phyloP scores from a whole-genome alignment of 2,888 invertebrate species.

The Lepeophtheirus nordmannii region DNA sequence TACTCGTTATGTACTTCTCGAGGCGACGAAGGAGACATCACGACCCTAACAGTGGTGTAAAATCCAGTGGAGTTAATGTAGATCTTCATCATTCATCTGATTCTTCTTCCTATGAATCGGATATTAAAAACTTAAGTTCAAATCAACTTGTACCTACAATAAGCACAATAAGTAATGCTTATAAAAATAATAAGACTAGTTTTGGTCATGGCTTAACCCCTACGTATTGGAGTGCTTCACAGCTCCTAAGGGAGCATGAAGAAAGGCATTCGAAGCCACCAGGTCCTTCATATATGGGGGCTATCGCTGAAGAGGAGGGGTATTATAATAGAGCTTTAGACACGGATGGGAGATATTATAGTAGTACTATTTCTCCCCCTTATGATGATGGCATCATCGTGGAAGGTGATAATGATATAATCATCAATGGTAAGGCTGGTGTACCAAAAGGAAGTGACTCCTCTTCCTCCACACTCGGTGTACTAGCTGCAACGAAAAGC shows the following conservation, averaged over 20 bases:
- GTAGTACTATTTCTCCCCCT: slow-evolving; percentile 3
- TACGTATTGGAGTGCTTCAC: slow-evolving; percentile 45
- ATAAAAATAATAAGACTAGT: slow-evolving; percentile 29
- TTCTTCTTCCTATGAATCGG: slow-evolving; percentile 7
- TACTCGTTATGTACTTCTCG: slow-evolving; percentile 25
- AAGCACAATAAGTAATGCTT: slow-evolving; percentile 30
- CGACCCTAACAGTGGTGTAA: background rate
- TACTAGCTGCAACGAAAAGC: background rate
- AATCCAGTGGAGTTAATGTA: slow-evolving; percentile 23
- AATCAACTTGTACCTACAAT: slow-evolving; percentile 23
- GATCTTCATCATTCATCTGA: slow-evolving; percentile 13
- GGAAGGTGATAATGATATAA: background rate
- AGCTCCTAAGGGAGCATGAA: slow-evolving; percentile 45
- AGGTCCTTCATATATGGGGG: background rate
- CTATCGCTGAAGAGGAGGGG: slow-evolving; percentile 11
- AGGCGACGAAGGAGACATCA: slow-evolving; percentile 33
- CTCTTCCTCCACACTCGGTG: slow-evolving; percentile 1
- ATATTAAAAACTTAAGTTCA: slow-evolving; percentile 19
- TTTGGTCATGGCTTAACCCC: slow-evolving; percentile 39
- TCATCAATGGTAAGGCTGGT: background rate
- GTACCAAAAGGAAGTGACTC: background rate
- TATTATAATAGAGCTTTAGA: background rate
- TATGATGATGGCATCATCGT: background rate
- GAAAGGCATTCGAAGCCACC: slow-evolving; percentile 33
- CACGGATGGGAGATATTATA: background rate